Evolutionary conservation across 2,888 invertebrate species (phyloP), one percentile per base, ranked within the genome.

Genomic region (Embidobia sp.): DNA sequence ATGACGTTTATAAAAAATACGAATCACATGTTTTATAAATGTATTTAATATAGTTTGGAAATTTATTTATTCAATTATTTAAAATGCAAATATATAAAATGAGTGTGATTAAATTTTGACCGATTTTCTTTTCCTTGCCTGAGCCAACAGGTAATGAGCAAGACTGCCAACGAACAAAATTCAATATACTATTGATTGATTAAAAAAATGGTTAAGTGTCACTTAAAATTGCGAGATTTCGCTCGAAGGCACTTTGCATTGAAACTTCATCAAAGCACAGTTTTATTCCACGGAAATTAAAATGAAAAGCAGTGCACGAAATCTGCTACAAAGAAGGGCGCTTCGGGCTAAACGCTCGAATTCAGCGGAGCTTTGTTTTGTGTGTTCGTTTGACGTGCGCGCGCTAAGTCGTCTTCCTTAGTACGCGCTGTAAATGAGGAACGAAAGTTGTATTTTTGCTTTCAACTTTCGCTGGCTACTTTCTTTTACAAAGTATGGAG

Each of bases 391-490:
- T 59, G 73, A 66, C 66, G 64, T 66, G 42, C 59, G 27, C 53
- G 59, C 15, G 49, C 51, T 59, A 84, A 81, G 82, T 79, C 76
- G 81, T 76, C 80, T 81, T 81, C 75, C 74, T 75, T 75, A 61
- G 70, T 69, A 59, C 78, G 49, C 76, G 69, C 77, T 80, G 82
- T 82, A 84, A 85, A 83, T 83, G 83, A 84, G 79, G 77, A 79
- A 82, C 78, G 78, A 81, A 83, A 83, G 83, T 84, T 83, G 79
- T 81, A 82, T 81, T 81, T 66, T 70, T 73, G 64, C 72, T 57
- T 37, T 66, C 44, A 51, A 64, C 74, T 74, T 59, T 48, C 29
- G 55, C 66, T 66, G 73, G 73, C 74, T 66, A 74, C 51, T 75
- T 69, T 70, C 64, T 55, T 69, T 53, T 57, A 48, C 55, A 70